Conservation (phyloP, 2,797 vertebrate species). For the Coilia nasus region DNA sequence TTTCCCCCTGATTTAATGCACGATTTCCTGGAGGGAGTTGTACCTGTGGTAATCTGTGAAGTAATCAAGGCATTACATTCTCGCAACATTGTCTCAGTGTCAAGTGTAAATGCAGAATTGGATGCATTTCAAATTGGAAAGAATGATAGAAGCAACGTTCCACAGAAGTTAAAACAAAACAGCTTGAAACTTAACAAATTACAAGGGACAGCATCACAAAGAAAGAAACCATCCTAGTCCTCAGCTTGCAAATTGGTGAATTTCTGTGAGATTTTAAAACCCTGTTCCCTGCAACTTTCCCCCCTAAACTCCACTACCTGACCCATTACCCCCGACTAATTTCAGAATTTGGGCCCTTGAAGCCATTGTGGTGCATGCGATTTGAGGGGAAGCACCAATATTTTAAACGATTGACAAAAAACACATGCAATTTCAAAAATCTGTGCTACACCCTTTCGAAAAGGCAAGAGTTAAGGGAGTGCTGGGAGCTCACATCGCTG, state of each 20-base stretch:
- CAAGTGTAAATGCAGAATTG: constrained; percentile 30
- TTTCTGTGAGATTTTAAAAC: constrained; percentile 18
- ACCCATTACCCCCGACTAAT: constrained; percentile 16
- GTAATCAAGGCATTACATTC: constrained; percentile 29
- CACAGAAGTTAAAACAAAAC: background rate
- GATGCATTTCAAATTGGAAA: constrained; percentile 23
- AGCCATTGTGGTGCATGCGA: background rate
- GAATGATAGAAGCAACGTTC: constrained; percentile 29
- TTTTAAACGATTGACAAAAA: background rate
- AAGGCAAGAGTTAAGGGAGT: background rate
- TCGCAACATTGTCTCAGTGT: constrained; percentile 12
- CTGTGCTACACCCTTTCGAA: background rate
- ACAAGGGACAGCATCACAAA: constrained; percentile 4
- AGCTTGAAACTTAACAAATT: background rate
- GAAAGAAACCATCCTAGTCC: background rate
- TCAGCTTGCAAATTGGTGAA: constrained; percentile 8
- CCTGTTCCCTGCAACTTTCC: constrained; percentile 28
- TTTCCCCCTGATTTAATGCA: constrained; percentile 38
- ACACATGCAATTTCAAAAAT: background rate
- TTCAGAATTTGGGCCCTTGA: background rate
- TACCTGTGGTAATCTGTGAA: constrained; percentile 12
- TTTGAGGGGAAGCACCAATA: constrained; percentile 7
- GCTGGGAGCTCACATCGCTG: background rate
- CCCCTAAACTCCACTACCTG: constrained; percentile 27
- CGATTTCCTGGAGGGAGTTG: constrained; percentile 32